Conservation (phyloP, 2,888 invertebrate genomes). For the Micropterix aruncella region DNA sequence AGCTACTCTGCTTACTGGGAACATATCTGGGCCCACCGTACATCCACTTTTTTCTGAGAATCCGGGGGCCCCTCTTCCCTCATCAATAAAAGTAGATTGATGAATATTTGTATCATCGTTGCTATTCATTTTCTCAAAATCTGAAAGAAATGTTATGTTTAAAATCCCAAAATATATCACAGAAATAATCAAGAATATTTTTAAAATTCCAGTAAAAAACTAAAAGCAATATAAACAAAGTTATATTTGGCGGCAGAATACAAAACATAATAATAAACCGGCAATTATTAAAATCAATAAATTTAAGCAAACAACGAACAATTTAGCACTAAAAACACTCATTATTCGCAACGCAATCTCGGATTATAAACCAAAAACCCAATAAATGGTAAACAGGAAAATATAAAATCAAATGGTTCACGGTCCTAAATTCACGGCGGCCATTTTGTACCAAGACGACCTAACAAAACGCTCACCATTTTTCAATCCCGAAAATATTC, state of each 20-base stretch:
- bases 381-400: neutral
- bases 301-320: neutral
- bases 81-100: constrained; percentile 10
- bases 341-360: neutral
- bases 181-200: too few relatives aligned
- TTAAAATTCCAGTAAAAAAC: constrained; percentile 1
- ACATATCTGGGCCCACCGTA: constrained; percentile 11
- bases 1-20: too few relatives aligned
- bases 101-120: constrained; percentile 11
- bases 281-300: neutral
- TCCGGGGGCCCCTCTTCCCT: constrained; percentile 13
- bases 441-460: constrained; percentile 4
- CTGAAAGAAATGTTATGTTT: constrained; percentile 6
- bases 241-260: neutral
- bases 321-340: neutral
- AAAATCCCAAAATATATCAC: too few relatives aligned
- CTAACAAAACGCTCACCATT: constrained; percentile 8
- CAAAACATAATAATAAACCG: neutral
- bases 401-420: neutral
- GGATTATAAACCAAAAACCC: too few relatives aligned
- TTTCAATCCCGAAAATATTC: constrained; percentile 11
- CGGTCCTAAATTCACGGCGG: constrained; percentile 8
- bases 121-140: constrained; percentile 12
- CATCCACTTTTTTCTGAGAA: constrained; percentile 9
- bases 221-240: constrained; percentile 3